Evolutionary conservation across 1,140 invertebrate genomes (phyloP), one percentile per base, ranked within the genome.

Genomic region (silkworm (Bombyx mori)): DNA sequence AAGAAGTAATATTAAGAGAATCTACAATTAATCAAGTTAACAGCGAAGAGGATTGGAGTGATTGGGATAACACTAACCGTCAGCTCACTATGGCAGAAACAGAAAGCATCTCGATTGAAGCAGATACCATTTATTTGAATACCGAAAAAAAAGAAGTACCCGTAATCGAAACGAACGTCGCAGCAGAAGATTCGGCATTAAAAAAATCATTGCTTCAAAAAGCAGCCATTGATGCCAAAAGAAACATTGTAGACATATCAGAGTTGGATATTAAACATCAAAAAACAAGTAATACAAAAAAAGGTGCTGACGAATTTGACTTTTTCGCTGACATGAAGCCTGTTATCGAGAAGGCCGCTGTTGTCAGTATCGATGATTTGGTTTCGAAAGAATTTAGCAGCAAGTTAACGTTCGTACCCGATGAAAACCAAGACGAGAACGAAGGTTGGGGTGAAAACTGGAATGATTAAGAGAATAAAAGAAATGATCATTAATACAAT

Each of bases 321-420:
- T 95, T 94, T 65, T 96, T 96, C 69, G 92, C 92, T 54, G 94
- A 95, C 72, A 96, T 96, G 94, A 93, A 92, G 66, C 94, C 94
- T 6, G 90, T 94, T 6, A 95, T 96, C 66, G 90, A 93, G 52
- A 91, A 91, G 65, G 89, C 91, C 8, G 89, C 88, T 47, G 74
- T 90, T 35, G 59, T 88, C 0, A 86, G 83, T 49, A 65, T 90
- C 43, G 69, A 71, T 5, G 65, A 74, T 43, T 62, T 83, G 6
- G 26, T 35, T 35, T 35, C 26, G 26, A 35, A 35, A 35, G 26
- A 35, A 35, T 35, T 35, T 35, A 80, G 75, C 64, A 82, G 77
- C 56, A 89, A 89, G 67, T 75, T 88, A 51, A 81, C 77, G 55
- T 88, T 89, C 76, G 69, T 83, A 44, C 86, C 80, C 49, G 65